phyloP scores from a whole-genome alignment of 2,888 invertebrate genomes.

The Lucinisca nassula region DNA sequence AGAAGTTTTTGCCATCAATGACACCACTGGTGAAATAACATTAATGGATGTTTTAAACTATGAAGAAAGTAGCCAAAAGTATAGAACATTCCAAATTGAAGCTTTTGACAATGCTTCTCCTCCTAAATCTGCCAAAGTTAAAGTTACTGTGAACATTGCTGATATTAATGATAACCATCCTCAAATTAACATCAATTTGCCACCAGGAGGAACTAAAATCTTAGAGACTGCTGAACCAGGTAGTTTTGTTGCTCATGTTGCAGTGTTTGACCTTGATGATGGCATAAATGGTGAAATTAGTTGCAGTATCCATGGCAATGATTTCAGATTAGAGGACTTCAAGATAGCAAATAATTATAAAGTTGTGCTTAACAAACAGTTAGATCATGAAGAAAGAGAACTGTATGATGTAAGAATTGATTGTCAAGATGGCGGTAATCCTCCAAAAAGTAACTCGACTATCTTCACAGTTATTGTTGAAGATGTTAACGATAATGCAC shows the following conservation, averaged over 20 bases:
- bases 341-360: slow-evolving; percentile 74
- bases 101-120: slow-evolving; percentile 79
- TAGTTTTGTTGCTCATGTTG: slow-evolving; percentile 97
- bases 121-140: slow-evolving; percentile 88
- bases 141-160: slow-evolving; percentile 89
- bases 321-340: slow-evolving; percentile 71
- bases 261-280: slow-evolving; percentile 90
- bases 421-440: slow-evolving; percentile 83
- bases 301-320: slow-evolving; percentile 76
- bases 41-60: slow-evolving; percentile 94
- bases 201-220: slow-evolving; percentile 91
- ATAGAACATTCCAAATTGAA: slow-evolving; percentile 92
- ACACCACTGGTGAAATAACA: slow-evolving; percentile 95
- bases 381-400: slow-evolving; percentile 81
- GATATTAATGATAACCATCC: slow-evolving; percentile 97
- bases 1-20: slow-evolving; percentile 91
- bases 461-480: slow-evolving; percentile 80
- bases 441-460: slow-evolving; percentile 77
- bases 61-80: slow-evolving; percentile 91
- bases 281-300: slow-evolving; percentile 80
- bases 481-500: slow-evolving; percentile 85
- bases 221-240: slow-evolving; percentile 93
- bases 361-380: slow-evolving; percentile 73
- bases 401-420: slow-evolving; percentile 79
- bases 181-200: slow-evolving; percentile 94